Percentiles rank a stretch among this genome's conserved stretches.
Evolutionary conservation across 2,888 invertebrate species (phyloP).

Genomic region (Dexiosoma caninum): DNA sequence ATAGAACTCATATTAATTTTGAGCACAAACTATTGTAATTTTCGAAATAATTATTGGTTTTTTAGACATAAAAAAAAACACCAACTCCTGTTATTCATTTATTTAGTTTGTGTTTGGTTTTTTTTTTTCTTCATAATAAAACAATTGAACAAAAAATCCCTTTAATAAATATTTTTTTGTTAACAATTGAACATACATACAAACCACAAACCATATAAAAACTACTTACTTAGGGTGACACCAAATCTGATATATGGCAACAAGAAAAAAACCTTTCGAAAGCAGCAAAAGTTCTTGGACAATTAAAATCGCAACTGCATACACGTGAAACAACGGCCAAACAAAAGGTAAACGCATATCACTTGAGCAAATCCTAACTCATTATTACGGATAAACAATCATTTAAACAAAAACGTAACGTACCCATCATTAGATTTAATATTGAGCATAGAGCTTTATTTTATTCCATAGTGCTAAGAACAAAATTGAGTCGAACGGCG

Average conservation of each 20-base stretch:
- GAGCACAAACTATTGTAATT: slow-evolving; percentile 46
- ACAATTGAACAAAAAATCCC: slow-evolving; percentile 21
- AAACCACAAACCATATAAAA: slow-evolving; percentile 54
- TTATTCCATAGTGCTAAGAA: too few relatives aligned
- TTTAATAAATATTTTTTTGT: slow-evolving; percentile 37
- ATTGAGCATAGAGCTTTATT: neutral
- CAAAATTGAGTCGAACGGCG: too few relatives aligned
- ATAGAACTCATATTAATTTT: slow-evolving; percentile 36
- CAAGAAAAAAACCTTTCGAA: slow-evolving; percentile 79
- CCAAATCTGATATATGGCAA: slow-evolving; percentile 78
- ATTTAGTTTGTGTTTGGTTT: slow-evolving; percentile 23
- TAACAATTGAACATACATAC: slow-evolving; percentile 34
- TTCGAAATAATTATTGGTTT: slow-evolving; percentile 30
- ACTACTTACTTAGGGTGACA: slow-evolving; percentile 74
- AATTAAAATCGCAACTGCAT: slow-evolving; percentile 79
- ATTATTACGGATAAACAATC: slow-evolving; percentile 27
- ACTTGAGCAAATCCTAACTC: slow-evolving; percentile 17
- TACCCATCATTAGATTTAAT: neutral
- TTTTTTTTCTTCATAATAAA: slow-evolving; percentile 36
- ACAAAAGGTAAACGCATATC: slow-evolving; percentile 76
- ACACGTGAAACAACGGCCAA: slow-evolving; percentile 78
- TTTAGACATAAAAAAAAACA: slow-evolving; percentile 3
- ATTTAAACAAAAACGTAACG: slow-evolving; percentile 10
- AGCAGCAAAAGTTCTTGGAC: slow-evolving; percentile 80
- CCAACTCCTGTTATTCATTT: slow-evolving; percentile 13